Evolutionary conservation across 2,113 vertebrate species (phyloP).

Genomic region (Oryctolagus cuniculus): DNA sequence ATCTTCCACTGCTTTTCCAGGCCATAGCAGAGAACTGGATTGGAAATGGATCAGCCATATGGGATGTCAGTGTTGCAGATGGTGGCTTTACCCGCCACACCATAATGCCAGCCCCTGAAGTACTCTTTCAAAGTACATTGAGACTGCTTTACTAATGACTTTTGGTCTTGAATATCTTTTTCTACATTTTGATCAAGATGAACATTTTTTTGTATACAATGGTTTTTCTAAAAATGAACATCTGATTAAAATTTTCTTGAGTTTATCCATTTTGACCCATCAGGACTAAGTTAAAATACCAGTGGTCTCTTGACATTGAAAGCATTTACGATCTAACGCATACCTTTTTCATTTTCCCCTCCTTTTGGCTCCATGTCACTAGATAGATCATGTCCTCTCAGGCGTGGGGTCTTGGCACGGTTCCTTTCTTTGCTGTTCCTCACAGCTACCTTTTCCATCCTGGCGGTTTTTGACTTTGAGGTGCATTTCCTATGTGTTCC

Average conservation of each 20-base stretch:
- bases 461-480: neutral
- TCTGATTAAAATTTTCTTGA: slow-evolving; percentile 44
- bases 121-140: slow-evolving; percentile 34
- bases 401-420: neutral
- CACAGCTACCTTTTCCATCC: neutral
- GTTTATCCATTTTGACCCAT: neutral
- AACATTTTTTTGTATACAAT: slow-evolving; percentile 5
- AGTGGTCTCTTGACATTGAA: slow-evolving; percentile 15
- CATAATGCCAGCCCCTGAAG: neutral
- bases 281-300: slow-evolving; percentile 38
- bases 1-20: no score
- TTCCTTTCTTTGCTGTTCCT: slow-evolving; percentile 3
- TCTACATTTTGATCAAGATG: slow-evolving; percentile 1
- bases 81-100: no score
- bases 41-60: no score
- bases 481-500: slow-evolving; percentile 28
- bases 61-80: no score
- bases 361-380: neutral
- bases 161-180: neutral
- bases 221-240: slow-evolving; percentile 58
- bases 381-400: neutral
- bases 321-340: neutral
- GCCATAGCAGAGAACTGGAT: no score
- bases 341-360: neutral
- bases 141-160: slow-evolving; percentile 12